Conservation (phyloP, 2,888 invertebrate genomes). For the Temnothorax ravouxi region DNA sequence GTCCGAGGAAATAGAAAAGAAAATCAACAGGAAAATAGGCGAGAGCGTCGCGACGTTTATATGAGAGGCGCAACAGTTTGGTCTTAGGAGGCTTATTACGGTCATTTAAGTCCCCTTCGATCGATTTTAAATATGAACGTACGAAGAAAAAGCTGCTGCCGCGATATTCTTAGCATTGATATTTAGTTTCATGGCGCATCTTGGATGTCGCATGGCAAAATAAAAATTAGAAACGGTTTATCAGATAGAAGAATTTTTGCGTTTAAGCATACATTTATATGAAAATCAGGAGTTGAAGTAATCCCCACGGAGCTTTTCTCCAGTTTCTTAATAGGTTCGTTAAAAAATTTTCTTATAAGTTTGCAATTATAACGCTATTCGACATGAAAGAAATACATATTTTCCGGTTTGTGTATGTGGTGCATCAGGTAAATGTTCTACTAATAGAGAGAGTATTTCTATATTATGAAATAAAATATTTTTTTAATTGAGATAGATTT, state of each 20-base stretch:
- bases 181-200: background rate
- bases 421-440: background rate
- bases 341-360: background rate
- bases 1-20: slow-evolving; percentile 34
- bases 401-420: background rate
- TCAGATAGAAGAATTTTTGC: background rate
- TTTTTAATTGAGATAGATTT: background rate
- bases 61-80: slow-evolving; percentile 77
- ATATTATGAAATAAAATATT: slow-evolving; percentile 6
- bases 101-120: slow-evolving; percentile 43
- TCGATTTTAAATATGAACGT: slow-evolving; percentile 39
- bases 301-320: background rate
- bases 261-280: background rate
- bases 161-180: slow-evolving; percentile 32
- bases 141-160: background rate
- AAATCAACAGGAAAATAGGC: slow-evolving; percentile 21
- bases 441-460: background rate
- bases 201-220: background rate
- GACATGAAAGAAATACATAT: background rate
- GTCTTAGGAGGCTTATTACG: slow-evolving; percentile 68
- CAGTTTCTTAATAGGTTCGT: background rate
- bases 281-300: background rate
- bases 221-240: background rate
- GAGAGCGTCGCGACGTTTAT: slow-evolving; percentile 37
- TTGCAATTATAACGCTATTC: background rate